Base-by-base conservation (phyloP, 2,797 vertebrate species). In the Chelonia mydas region DNA sequence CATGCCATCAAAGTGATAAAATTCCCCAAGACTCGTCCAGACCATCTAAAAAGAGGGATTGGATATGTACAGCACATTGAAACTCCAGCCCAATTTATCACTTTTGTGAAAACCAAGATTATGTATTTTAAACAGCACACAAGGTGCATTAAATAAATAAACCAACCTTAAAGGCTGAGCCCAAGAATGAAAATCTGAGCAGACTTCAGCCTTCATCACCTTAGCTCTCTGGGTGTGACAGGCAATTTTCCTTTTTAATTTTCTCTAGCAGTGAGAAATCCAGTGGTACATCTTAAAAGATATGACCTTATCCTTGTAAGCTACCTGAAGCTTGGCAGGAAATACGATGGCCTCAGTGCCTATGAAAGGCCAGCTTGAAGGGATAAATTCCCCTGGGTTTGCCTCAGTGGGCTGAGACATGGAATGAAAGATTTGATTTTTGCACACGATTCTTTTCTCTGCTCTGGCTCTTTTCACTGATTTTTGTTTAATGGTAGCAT, bases 211-310 rank as follows among this genome's bases (percentile, higher is more conserved):
- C 95, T 96, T 95, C 95, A 96, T 96, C 93, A 96, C 86, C 90
- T 95, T 92, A 91, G 94, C 92, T 96, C 87, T 93, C 90, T 96
- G 95, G 95, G 96, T 96, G 96, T 96, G 96, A 97, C 96, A 97
- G 96, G 93, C 95, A 96, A 97, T 97, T 97, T 97, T 95, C 95
- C 90, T 91, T 97, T 95, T 97, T 97, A 97, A 97, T 97, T 97
- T 97, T 97, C 95, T 95, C 89, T 79, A 96, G 95, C 93, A 94
- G 93, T 95, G 93, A 95, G 96, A 88, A 95, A 95, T 92, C 88
- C 96, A 97, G 97, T 95, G 94, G 95, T 92, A 97, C 93, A 92
- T 95, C 94, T 97, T 93, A 91, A 96, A 95, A 97, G 96, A 95
- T 94, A 96, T 41, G 92, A 97, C 96, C 95, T 94, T 96, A 97